phyloP scores from a whole-genome alignment of 2,797 vertebrate genomes.

The Toxotes lorentzi region DNA sequence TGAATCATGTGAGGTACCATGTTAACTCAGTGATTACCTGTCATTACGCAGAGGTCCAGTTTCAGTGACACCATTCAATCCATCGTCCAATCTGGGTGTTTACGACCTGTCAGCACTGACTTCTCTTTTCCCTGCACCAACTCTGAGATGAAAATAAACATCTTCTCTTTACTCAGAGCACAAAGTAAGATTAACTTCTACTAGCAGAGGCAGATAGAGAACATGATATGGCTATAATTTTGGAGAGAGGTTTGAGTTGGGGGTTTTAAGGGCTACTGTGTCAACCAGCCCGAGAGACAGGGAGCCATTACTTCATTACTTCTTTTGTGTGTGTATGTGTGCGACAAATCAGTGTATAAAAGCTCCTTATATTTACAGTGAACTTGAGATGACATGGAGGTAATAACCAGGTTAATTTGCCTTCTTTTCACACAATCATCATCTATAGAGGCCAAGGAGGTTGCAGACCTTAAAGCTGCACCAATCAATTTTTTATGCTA shows the following conservation, averaged over 20 bases:
- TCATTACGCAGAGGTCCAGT: constrained; percentile 71
- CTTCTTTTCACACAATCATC: constrained; percentile 9
- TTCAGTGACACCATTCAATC: constrained; percentile 69
- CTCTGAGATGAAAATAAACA: constrained; percentile 62
- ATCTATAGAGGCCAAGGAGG: neutral
- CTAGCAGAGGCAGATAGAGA: constrained; percentile 37
- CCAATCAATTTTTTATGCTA: neutral
- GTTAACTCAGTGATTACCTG: constrained; percentile 75
- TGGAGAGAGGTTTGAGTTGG: constrained; percentile 3
- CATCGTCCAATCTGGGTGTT: constrained; percentile 63
- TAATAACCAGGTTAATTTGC: constrained; percentile 5
- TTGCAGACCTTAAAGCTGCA: constrained; percentile 7
- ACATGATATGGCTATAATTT: constrained; percentile 45
- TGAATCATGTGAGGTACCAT: constrained; percentile 70
- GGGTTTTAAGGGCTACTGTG: constrained; percentile 35
- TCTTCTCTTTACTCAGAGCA: constrained; percentile 14
- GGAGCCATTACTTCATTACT: neutral
- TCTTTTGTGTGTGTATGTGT: neutral
- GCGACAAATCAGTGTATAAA: constrained; percentile 20
- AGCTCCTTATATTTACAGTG: constrained; percentile 18
- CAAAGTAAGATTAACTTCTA: constrained; percentile 16
- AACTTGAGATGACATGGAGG: constrained; percentile 17
- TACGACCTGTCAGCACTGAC: constrained; percentile 58
- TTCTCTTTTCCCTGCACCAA: constrained; percentile 39
- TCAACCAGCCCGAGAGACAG: constrained; percentile 11